Conservation (phyloP, 2,797 vertebrate genomes). For the Sus cebifrons region DNA sequence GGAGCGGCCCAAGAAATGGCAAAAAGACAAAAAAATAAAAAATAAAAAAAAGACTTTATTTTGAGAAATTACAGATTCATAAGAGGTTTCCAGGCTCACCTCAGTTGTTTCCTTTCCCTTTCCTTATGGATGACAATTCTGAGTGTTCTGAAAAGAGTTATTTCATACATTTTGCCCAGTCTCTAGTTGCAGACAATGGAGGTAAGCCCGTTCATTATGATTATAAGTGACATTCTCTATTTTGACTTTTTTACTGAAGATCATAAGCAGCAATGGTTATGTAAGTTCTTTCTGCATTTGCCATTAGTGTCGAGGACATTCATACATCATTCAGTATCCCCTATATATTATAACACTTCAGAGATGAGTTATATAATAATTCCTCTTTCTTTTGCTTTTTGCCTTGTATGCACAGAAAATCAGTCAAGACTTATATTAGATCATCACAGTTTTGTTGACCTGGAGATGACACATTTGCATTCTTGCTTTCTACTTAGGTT, state of each 20-base stretch:
- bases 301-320: slow-evolving; percentile 13
- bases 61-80: background rate
- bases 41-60: background rate
- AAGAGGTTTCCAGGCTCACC: background rate
- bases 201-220: background rate
- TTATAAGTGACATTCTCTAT: slow-evolving; percentile 24
- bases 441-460: background rate
- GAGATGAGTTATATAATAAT: slow-evolving; percentile 47
- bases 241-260: slow-evolving; percentile 27
- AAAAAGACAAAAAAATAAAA: no score
- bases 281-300: slow-evolving; percentile 60
- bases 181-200: slow-evolving; percentile 5
- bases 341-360: slow-evolving; percentile 21
- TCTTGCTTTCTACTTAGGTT: slow-evolving; percentile 27
- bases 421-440: slow-evolving; percentile 58
- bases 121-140: background rate
- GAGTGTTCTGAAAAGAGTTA: slow-evolving; percentile 34
- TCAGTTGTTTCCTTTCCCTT: slow-evolving; percentile 50
- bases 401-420: slow-evolving; percentile 30
- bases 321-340: background rate
- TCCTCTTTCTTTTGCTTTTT: slow-evolving; percentile 46
- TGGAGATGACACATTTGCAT: slow-evolving; percentile 16
- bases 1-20: no score
- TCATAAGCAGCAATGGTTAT: background rate
- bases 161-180: slow-evolving; percentile 45